These are phyloP conservation scores for Aselliscus stoliczkanus DNA, from an alignment of 2,797 vertebrate genomes.

Conservation along the genomic window DNA sequence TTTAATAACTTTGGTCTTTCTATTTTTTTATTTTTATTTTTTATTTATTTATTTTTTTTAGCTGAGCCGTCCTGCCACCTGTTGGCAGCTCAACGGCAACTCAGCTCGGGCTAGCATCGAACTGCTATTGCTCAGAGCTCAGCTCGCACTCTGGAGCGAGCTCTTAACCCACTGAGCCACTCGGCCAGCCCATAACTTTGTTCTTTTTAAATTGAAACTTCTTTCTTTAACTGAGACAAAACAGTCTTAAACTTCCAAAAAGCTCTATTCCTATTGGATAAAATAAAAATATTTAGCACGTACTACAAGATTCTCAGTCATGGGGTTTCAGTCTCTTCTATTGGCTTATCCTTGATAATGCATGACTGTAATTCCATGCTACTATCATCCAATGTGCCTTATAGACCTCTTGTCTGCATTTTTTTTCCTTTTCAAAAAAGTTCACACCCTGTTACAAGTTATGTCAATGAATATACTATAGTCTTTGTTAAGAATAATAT, in stretches of 20 bases:
- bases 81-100: too few species aligned
- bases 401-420: not conserved
- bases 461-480: not conserved
- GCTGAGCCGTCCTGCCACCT: too few species aligned
- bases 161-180: too few species aligned
- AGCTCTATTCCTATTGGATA: not conserved
- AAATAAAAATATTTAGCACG: not conserved
- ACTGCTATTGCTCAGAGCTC: too few species aligned
- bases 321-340: not conserved
- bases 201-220: not conserved
- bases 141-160: too few species aligned
- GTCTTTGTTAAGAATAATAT: not conserved
- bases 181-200: too few species aligned
- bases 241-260: not conserved
- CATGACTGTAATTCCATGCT: accelerated
- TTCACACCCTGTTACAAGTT: not conserved
- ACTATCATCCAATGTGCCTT: too few species aligned
- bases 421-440: not conserved
- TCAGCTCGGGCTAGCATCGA: too few species aligned
- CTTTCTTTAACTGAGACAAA: not conserved
- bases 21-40: too few species aligned
- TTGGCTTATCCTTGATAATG: not conserved
- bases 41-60: too few species aligned
- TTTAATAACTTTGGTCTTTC: not conserved
- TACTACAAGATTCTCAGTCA: not conserved